phyloP scores from a whole-genome alignment of 2,113 vertebrate species.

The Epinephelus lanceolatus region DNA sequence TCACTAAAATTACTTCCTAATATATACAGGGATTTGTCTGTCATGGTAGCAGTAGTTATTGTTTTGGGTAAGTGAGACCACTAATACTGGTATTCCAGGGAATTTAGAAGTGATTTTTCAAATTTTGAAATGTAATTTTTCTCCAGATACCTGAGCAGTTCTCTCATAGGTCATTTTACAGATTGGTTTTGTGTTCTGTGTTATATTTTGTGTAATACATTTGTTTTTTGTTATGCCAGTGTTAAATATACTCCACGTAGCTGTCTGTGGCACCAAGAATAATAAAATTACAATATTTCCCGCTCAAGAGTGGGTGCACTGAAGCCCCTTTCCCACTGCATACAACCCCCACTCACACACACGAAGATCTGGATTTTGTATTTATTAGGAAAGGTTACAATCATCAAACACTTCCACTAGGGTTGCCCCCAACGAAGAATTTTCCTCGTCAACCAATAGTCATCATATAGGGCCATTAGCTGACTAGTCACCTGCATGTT shows the following conservation, averaged over 20 bases:
- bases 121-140: background rate
- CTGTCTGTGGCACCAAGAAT: background rate
- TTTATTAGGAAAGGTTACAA: no score
- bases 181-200: background rate
- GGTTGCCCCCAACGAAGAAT: no score
- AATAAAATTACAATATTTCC: background rate
- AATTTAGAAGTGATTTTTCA: background rate
- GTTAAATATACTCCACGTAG: background rate
- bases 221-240: background rate
- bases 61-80: constrained; percentile 3
- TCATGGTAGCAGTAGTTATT: background rate
- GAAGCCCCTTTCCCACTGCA: no score
- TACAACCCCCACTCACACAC: no score
- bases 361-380: no score
- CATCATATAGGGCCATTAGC: no score
- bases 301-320: background rate
- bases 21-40: background rate
- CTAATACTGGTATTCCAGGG: constrained; percentile 5
- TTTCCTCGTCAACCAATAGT: no score
- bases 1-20: background rate
- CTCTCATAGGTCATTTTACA: background rate
- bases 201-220: background rate
- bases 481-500: no score
- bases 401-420: no score
- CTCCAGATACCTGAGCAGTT: background rate